Percentiles rank a stretch among this genome's conserved stretches.
Conservation (phyloP, 2,113 vertebrate genomes). For the Brachyistius frenatus region DNA sequence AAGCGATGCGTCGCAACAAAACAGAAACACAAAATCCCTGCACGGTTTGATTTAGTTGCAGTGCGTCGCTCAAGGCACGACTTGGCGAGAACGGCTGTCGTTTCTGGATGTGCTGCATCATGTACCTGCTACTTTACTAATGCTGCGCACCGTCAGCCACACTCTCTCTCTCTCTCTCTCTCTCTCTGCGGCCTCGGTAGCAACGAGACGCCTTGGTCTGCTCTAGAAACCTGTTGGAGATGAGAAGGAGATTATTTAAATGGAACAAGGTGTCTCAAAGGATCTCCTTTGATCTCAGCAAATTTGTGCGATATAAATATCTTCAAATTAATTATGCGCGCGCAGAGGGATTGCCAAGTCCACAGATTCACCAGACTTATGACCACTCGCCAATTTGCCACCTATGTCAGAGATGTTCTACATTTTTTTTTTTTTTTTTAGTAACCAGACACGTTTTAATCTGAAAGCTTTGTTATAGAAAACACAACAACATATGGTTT, state of each 20-base stretch:
- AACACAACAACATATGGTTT: constrained; percentile 39
- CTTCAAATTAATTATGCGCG: constrained; percentile 69
- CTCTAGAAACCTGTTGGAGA: constrained; percentile 53
- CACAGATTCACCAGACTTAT: constrained; percentile 46
- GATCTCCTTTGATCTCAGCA: constrained; percentile 72
- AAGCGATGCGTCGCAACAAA: constrained; percentile 44
- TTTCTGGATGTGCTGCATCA: too few relatives aligned
- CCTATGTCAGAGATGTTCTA: constrained; percentile 6
- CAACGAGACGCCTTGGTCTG: constrained; percentile 2
- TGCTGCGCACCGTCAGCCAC: too few relatives aligned
- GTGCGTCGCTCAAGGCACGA: background rate
- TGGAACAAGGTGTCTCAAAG: constrained; percentile 70
- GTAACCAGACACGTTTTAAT: background rate
- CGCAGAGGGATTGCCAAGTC: constrained; percentile 49
- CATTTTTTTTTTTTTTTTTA: background rate
- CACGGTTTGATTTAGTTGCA: constrained; percentile 12
- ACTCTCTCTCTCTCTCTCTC: too few relatives aligned
- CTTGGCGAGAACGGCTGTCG: too few relatives aligned
- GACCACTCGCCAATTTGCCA: constrained; percentile 21
- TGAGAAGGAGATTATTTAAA: constrained; percentile 64
- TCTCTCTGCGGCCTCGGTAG: constrained; percentile 6
- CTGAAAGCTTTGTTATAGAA: constrained; percentile 5
- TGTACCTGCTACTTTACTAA: too few relatives aligned
- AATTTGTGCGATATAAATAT: constrained; percentile 73
- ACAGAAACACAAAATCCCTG: constrained; percentile 6